Conservation (phyloP, 2,113 vertebrate genomes). For the Amia ocellicauda region DNA sequence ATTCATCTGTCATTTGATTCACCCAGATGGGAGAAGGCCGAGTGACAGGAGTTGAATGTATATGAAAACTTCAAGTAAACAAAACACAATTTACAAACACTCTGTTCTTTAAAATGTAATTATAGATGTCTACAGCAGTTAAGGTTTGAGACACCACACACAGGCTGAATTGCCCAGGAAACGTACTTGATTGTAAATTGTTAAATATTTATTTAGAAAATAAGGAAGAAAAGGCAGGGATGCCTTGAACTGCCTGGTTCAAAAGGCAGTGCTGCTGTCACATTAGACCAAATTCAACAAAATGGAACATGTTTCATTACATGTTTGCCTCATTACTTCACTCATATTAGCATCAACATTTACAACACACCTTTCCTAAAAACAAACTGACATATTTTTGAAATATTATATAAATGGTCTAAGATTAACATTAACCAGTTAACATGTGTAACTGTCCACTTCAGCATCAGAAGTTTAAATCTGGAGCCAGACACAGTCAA, state of each 20-base stretch:
- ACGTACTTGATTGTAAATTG: not conserved
- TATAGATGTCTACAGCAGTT: not conserved
- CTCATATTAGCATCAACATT: not conserved
- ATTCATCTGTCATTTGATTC: not conserved
- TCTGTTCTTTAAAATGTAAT: not conserved
- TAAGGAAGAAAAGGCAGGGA: not conserved
- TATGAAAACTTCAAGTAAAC: not conserved
- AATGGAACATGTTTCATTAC: conserved; percentile 1
- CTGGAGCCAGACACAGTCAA: no score
- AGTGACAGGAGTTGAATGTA: not conserved
- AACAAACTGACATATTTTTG: conserved; percentile 21
- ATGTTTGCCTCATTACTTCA: conserved; percentile 3
- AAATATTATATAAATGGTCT: conserved; percentile 24
- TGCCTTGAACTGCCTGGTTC: not conserved
- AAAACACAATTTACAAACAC: not conserved
- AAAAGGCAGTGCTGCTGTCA: not conserved
- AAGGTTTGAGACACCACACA: not conserved
- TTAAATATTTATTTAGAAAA: conserved; percentile 5
- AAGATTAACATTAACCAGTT: no score
- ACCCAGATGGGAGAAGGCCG: not conserved
- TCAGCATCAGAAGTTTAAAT: no score
- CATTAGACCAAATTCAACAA: conserved; percentile 3
- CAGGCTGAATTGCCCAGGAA: not conserved
- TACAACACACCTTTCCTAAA: not conserved
- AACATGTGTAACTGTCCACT: no score